phyloP scores from a whole-genome alignment of 2,113 vertebrate genomes.

The Macaca nemestrina region DNA sequence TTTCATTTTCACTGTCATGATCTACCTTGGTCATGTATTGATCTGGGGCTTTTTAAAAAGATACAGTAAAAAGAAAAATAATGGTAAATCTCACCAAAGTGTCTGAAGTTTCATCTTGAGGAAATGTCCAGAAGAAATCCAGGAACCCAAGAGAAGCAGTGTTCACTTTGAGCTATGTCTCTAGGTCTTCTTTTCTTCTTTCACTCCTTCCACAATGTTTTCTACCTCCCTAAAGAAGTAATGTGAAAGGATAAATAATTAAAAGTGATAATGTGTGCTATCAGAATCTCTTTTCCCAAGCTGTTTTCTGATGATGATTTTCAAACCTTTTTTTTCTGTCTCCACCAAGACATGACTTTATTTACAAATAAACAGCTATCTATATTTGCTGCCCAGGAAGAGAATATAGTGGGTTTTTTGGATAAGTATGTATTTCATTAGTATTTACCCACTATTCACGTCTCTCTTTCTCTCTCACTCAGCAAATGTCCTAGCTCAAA shows the following conservation, averaged over 20 bases:
- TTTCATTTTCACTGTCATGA: neutral
- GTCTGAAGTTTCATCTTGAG: constrained; percentile 41
- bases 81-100: constrained; percentile 54
- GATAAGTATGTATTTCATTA: constrained; percentile 40
- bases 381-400: constrained; percentile 18
- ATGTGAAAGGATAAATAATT: neutral
- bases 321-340: neutral
- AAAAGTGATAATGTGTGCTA: neutral
- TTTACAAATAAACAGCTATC: constrained; percentile 12
- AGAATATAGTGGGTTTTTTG: constrained; percentile 18
- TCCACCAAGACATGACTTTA: constrained; percentile 1
- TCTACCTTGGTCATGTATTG: neutral
- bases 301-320: neutral
- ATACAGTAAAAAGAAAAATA: neutral
- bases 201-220: neutral
- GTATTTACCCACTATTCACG: neutral
- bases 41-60: neutral
- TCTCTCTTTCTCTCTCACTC: neutral
- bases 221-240: neutral
- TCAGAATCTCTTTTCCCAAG: neutral
- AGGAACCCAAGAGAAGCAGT: neutral
- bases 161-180: neutral
- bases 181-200: neutral
- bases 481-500: neutral
- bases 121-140: constrained; percentile 1